Conservation (phyloP, 2,797 vertebrate species). For the Rhinichthys osculus region DNA sequence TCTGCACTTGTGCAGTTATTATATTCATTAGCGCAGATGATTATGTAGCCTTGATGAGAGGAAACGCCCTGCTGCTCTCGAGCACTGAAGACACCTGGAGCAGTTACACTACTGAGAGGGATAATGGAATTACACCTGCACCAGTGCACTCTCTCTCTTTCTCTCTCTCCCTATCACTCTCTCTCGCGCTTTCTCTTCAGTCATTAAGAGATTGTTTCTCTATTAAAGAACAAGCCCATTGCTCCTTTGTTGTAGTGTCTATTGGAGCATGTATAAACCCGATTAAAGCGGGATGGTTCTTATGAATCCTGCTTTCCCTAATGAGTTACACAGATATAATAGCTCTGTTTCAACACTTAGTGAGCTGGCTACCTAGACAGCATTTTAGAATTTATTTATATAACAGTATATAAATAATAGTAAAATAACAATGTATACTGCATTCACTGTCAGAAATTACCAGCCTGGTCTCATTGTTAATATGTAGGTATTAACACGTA, state of each 20-base stretch:
- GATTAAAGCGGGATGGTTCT: slow-evolving; percentile 33
- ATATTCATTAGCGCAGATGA: slow-evolving; percentile 79
- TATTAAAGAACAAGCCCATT: slow-evolving; percentile 41
- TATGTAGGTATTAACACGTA: not conserved
- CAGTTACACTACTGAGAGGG: slow-evolving; percentile 32
- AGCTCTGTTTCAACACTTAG: slow-evolving; percentile 10
- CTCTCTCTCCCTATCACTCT: not conserved
- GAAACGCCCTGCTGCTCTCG: slow-evolving; percentile 47
- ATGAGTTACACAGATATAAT: slow-evolving; percentile 28
- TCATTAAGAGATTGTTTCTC: slow-evolving; percentile 43
- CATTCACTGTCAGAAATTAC: not conserved
- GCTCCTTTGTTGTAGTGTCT: slow-evolving; percentile 30
- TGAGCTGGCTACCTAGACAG: not conserved
- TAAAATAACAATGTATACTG: not conserved
- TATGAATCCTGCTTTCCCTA: slow-evolving; percentile 34
- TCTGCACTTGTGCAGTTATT: slow-evolving; percentile 76
- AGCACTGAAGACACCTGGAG: slow-evolving; percentile 46
- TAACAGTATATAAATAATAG: not conserved
- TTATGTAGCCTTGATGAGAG: slow-evolving; percentile 63
- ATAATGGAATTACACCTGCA: slow-evolving; percentile 45
- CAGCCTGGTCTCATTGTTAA: not conserved
- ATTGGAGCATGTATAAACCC: slow-evolving; percentile 33
- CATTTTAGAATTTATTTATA: not conserved
- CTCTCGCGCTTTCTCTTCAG: slow-evolving; percentile 11
- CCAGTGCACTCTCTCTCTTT: slow-evolving; percentile 21